Evolutionary conservation across 2,797 vertebrate species (phyloP), one percentile per base, ranked within the genome.

Genomic region (Pipistrellus kuhlii): DNA sequence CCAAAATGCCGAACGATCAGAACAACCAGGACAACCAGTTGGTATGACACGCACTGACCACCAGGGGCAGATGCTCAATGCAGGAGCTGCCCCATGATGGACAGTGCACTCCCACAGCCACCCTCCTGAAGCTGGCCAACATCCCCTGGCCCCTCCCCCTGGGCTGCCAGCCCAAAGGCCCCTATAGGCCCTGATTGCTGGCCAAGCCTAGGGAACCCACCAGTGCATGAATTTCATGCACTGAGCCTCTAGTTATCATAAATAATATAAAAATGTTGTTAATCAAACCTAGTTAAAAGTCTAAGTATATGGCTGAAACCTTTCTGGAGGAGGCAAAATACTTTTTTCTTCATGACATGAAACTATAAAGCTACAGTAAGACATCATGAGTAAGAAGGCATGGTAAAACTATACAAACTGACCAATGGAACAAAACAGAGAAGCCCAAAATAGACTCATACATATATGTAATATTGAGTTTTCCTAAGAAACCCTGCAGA

Each of bases 261-360:
- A 14, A 72, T 4, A 85, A 88, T 5, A 85, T 25, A 85, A 91
- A 94, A 90, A 48, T 77, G 25, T 66, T 88, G 82, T 94, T 57
- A 90, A 23, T 96, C 41, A 82, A 94, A 94, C 32, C 51, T 85
- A 82, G 51, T 93, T 83, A 96, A 81, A 86, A 64, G 12, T 83
- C 57, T 59, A 80, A 66, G 30, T 6, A 32, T 32, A 87, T 10
- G 30, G n/a, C 23, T n/a, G 20, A 89, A 6, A 38, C 25, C 69
- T 8, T 90, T 13, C 32, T 71, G 3, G 87, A 91, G 21, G 35
- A 82, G 10, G 17, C 3, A 82, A 95, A 88, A 80, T 2, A 81
- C 6, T 76, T 91, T 85, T 94, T 94, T 57, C 77, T 90, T 82
- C 5, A 81, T 78, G 30, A 88, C 27, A 72, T n/a, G 21, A 91